Base-by-base conservation (phyloP, 2,888 invertebrate species). In the Acronicta leporina region DNA sequence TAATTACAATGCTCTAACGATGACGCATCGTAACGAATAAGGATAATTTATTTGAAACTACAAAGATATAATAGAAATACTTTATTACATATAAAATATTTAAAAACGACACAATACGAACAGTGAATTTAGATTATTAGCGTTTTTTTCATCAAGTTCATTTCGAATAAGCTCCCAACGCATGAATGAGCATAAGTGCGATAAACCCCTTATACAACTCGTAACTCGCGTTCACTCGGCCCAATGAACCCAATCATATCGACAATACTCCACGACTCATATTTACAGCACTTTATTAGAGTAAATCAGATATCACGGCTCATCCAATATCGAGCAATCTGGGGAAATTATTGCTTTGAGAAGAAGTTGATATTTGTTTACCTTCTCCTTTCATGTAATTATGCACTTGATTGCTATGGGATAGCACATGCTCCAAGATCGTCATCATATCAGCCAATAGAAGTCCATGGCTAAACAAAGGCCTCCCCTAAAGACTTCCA, bases 161-260 rank as follows among this genome's bases (percentile, higher is more conserved):
- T 67, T 67, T 10, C 7, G 20, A 51, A 20, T 16, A 47, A 44
- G 44, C 30, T 50, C 53, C 40, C 33, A 11, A 48, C 15, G 48
- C 33, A n/a, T 57, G 51, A 63, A 7, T 15, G 57, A 44, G 16
- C 63, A 38, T 33, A 0, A 11, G 13, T 55, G 41, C 48, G 9
- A 62, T 30, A 42, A 51, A 33, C 45, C 43, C 58, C 51, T 33
- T 40, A 54, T n/a, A 40, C 15, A 27, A 63, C 20, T 71, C 25
- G 20, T 61, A 54, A 57, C 61, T 62, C 69, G 33, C 54, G 58
- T 55, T 47, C 56, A 45, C 53, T 59, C 69, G 51, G 66, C 51
- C 41, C 69, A 73, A 0, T 66, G 73, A 69, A 53, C 62, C 1
- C 65, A 65, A 69, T 73, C 56, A 62, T 33, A 49, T 11, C 57